Evolutionary conservation across 2,113 vertebrate genomes (phyloP).

Genomic region (Isurus oxyrinchus): DNA sequence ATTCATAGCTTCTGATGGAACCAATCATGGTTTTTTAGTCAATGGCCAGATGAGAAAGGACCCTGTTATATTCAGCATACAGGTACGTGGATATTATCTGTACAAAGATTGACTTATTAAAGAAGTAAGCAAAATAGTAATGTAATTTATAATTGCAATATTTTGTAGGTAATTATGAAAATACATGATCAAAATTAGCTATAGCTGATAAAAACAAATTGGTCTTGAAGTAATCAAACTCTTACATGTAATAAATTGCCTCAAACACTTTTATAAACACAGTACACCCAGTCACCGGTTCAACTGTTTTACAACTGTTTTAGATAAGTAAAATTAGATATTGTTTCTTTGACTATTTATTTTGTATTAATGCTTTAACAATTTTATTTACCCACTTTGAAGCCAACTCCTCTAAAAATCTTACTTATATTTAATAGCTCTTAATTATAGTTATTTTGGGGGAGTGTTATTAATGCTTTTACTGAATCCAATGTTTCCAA

Average conservation of each 20-base stretch:
- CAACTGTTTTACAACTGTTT: background rate
- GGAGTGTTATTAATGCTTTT: background rate
- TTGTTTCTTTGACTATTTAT: background rate
- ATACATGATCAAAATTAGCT: background rate
- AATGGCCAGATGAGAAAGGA: constrained; percentile 56
- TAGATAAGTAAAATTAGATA: background rate
- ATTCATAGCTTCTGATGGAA: constrained; percentile 56
- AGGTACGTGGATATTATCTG: constrained; percentile 46
- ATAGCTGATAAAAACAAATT: background rate
- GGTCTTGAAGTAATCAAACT: background rate
- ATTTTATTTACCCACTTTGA: background rate
- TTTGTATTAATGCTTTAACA: background rate
- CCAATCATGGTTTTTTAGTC: constrained; percentile 55
- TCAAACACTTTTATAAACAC: background rate
- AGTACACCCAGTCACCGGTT: background rate
- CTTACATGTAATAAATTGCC: background rate
- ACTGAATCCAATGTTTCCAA: background rate
- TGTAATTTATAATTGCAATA: background rate
- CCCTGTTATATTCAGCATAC: constrained; percentile 51
- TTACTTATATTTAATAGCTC: background rate
- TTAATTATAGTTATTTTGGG: background rate
- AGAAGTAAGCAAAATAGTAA: background rate
- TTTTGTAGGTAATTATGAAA: background rate
- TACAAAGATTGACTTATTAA: background rate
- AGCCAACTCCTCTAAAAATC: background rate